phyloP scores from a whole-genome alignment of 2,113 vertebrate species.

The Chamaea fasciata region DNA sequence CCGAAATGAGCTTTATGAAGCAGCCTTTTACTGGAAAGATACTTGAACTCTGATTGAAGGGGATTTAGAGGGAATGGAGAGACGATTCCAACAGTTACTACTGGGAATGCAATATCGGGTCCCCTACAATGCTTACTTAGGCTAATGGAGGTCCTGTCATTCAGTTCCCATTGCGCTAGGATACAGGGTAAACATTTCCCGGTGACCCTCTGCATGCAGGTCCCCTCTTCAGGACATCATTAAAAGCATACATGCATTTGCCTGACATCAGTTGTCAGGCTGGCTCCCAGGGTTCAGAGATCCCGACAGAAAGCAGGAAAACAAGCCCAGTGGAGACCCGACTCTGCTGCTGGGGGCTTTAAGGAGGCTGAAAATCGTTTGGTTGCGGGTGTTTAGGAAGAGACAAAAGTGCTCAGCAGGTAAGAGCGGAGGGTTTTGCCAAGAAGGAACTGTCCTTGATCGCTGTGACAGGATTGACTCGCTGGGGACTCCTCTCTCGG shows the following conservation, averaged over 20 bases:
- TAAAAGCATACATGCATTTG: slow-evolving; percentile 80
- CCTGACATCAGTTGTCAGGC: slow-evolving; percentile 68
- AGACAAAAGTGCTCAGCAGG: slow-evolving; percentile 83
- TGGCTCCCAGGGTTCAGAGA: slow-evolving; percentile 39
- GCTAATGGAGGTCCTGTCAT: slow-evolving; percentile 94
- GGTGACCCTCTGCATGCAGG: slow-evolving; percentile 81
- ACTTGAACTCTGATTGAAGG: slow-evolving; percentile 75
- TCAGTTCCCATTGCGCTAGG: slow-evolving; percentile 83
- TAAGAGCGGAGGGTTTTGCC: slow-evolving; percentile 74
- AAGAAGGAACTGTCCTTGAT: slow-evolving; percentile 83
- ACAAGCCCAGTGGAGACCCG: slow-evolving; percentile 17
- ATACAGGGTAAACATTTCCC: slow-evolving; percentile 89
- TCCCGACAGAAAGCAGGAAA: slow-evolving; percentile 60
- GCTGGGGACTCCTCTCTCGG: slow-evolving; percentile 28
- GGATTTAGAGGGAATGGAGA: slow-evolving; percentile 68
- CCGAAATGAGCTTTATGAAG: slow-evolving; percentile 7
- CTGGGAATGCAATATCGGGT: slow-evolving; percentile 86
- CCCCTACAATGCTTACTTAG: slow-evolving; percentile 85
- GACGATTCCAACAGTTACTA: slow-evolving; percentile 84
- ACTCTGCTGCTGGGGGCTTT: slow-evolving; percentile 18
- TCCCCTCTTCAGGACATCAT: slow-evolving; percentile 86
- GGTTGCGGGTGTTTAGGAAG: slow-evolving; percentile 62
- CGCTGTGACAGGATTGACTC: slow-evolving; percentile 70
- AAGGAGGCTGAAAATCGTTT: slow-evolving; percentile 64
- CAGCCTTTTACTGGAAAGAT: slow-evolving; percentile 65